These are phyloP conservation scores for Ailuropoda melanoleuca DNA, from an alignment of 2,113 vertebrate genomes.

Conservation along the genomic window DNA sequence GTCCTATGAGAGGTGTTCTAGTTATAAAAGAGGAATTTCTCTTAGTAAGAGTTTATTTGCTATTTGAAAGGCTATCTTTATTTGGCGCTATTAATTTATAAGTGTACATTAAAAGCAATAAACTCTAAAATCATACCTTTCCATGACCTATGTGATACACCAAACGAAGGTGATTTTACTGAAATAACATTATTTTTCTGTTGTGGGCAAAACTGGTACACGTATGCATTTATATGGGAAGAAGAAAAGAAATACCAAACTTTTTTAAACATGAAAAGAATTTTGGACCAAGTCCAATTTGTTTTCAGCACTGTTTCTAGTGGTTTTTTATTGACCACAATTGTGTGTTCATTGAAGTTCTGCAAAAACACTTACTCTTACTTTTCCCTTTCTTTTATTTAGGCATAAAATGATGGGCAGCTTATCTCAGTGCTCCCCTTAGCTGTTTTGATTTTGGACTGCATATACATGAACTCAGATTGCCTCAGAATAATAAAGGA, in stretches of 20 bases:
- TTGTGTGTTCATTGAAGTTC: slow-evolving; percentile 30
- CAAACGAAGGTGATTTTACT: slow-evolving; percentile 68
- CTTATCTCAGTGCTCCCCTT: background rate
- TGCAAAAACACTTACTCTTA: slow-evolving; percentile 56
- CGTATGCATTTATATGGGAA: slow-evolving; percentile 62
- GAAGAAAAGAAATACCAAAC: slow-evolving; percentile 60
- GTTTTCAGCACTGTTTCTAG: slow-evolving; percentile 55
- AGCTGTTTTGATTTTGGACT: background rate
- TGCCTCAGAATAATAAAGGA: background rate
- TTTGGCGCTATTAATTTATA: slow-evolving; percentile 30
- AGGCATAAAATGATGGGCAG: background rate
- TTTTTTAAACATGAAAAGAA: slow-evolving; percentile 69
- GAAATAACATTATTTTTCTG: slow-evolving; percentile 52
- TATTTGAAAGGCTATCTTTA: slow-evolving; percentile 17
- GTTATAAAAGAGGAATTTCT: slow-evolving; percentile 43
- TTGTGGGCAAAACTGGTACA: slow-evolving; percentile 59
- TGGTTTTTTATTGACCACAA: slow-evolving; percentile 62
- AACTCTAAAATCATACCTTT: background rate
- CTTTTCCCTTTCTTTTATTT: slow-evolving; percentile 51
- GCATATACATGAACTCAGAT: background rate
- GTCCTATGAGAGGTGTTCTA: slow-evolving; percentile 36
- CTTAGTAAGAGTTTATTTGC: slow-evolving; percentile 10
- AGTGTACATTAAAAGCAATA: background rate
- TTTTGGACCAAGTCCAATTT: slow-evolving; percentile 69
- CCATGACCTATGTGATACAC: background rate